phyloP scores from a whole-genome alignment of 1,140 invertebrate genomes.

The Maconellicoccus hirsutus region DNA sequence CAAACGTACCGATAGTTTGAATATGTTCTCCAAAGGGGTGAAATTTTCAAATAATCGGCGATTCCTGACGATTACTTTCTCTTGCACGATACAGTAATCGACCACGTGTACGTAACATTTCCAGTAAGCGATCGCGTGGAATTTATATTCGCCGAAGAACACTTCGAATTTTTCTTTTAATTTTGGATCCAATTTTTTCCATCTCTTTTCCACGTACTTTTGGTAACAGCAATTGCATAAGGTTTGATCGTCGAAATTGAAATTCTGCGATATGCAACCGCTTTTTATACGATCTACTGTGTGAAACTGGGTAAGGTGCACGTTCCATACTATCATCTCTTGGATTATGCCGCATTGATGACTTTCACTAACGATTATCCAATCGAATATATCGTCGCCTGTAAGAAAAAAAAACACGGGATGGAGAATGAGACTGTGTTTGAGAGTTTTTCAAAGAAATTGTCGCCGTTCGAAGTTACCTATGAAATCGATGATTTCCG shows the following conservation, averaged over 20 bases:
- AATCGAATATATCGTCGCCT: background rate
- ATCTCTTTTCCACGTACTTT: background rate
- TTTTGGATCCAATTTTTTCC: background rate
- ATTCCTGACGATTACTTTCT: conserved; percentile 4
- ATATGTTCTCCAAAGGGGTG: conserved; percentile 9
- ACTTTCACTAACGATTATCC: background rate
- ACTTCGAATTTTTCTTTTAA: background rate
- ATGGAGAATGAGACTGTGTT: background rate
- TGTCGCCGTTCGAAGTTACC: background rate
- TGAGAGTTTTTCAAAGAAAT: background rate
- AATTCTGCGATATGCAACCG: background rate
- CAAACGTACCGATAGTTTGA: background rate
- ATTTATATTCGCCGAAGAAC: conserved; percentile 3
- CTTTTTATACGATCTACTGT: background rate
- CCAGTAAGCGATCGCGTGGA: background rate
- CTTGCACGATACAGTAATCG: background rate
- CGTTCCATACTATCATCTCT: background rate
- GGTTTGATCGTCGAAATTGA: background rate
- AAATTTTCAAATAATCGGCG: background rate
- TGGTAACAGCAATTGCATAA: background rate
- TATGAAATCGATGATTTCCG: background rate
- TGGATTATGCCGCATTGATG: background rate
- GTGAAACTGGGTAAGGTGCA: background rate
- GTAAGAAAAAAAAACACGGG: background rate
- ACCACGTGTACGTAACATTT: background rate